Percentiles rank a stretch among this genome's conserved stretches.
Evolutionary conservation across 2,113 vertebrate species (phyloP).

Genomic region (Myrmophylax atrothorax): DNA sequence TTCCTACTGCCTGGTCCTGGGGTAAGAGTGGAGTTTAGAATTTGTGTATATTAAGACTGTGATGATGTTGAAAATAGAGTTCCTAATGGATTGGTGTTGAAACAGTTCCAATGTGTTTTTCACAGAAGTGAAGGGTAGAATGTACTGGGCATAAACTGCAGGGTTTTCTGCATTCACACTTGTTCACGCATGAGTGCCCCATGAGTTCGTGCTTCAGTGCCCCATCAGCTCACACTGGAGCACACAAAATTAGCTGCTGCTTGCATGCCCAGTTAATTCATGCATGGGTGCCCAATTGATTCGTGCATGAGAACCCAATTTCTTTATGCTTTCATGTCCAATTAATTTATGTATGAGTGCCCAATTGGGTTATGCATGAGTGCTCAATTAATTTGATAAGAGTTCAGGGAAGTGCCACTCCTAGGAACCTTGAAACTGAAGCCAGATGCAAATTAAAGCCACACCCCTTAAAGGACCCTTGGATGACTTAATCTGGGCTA

Average conservation of each 20-base stretch:
- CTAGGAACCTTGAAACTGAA: not conserved
- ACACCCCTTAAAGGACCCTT: not conserved
- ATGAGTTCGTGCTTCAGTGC: not conserved
- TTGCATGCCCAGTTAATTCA: not conserved
- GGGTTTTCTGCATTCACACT: not conserved
- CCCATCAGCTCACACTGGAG: not conserved
- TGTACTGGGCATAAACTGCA: not conserved
- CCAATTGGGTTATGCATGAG: not conserved
- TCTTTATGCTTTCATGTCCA: not conserved
- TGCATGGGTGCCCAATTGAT: not conserved
- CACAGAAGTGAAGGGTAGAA: not conserved
- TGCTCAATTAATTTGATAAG: not conserved
- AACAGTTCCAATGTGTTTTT: not conserved
- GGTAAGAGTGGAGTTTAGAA: not conserved
- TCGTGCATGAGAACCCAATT: slow-evolving; percentile 6
- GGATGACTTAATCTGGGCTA: not conserved
- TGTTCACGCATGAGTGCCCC: not conserved
- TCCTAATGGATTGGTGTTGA: not conserved
- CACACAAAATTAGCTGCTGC: not conserved
- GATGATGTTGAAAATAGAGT: not conserved
- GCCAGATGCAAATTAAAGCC: not conserved
- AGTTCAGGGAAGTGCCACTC: not conserved
- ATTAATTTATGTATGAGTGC: not conserved
- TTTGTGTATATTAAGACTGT: not conserved
- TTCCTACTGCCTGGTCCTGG: not conserved